These are phyloP conservation scores for Crocuta crocuta DNA, from an alignment of 2,113 vertebrate species.

Conservation along the genomic window DNA sequence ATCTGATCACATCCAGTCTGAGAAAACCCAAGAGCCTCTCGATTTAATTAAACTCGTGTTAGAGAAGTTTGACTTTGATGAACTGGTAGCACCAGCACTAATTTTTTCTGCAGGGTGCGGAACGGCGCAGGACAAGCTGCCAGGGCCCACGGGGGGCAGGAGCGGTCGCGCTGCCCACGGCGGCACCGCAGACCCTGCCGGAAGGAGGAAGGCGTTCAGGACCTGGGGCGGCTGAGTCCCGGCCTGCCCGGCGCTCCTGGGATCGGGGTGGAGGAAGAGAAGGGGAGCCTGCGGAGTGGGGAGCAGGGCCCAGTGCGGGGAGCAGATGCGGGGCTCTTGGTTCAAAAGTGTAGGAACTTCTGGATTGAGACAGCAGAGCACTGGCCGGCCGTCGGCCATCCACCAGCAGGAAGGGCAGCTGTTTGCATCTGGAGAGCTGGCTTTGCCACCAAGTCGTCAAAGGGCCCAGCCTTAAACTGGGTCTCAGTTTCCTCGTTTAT, in stretches of 20 bases:
- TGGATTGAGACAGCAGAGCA: fast-evolving
- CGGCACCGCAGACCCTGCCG: fast-evolving
- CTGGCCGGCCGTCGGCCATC: fast-evolving
- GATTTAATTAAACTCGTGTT: conserved; percentile 51
- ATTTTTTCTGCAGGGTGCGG: neutral
- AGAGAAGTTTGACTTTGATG: neutral
- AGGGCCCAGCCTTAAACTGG: neutral
- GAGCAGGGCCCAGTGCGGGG: neutral
- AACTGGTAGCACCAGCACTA: neutral
- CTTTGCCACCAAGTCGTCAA: neutral
- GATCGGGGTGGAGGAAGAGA: neutral
- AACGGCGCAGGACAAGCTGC: fast-evolving
- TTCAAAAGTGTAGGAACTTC: neutral
- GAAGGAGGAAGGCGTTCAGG: neutral
- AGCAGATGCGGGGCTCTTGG: fast-evolving
- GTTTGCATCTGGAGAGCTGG: neutral
- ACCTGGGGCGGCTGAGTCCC: neutral
- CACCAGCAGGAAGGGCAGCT: neutral
- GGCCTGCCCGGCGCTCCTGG: fast-evolving
- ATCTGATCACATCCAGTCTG: neutral
- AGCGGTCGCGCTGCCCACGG: fast-evolving
- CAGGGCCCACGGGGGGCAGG: fast-evolving
- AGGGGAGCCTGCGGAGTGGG: fast-evolving
- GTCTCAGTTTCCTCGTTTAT: neutral
- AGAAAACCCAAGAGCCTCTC: conserved; percentile 57